phyloP scores from a whole-genome alignment of 1,140 invertebrate genomes.

The Hormaphis cornu region DNA sequence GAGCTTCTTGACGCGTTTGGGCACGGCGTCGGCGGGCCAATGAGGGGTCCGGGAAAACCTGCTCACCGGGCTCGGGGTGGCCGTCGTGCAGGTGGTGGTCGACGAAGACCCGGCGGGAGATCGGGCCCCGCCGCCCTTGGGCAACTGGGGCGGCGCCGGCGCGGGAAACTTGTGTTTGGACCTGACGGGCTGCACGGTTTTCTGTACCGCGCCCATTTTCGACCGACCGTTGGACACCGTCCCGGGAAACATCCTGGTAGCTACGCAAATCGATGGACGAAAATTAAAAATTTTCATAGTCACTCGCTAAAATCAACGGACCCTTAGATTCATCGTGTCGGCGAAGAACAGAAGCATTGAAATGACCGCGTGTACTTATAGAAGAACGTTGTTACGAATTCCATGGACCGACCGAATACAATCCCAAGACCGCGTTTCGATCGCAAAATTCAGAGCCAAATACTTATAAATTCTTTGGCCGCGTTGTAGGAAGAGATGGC shows the following conservation, averaged over 20 bases:
- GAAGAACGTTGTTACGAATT: no score
- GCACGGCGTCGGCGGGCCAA: constrained; percentile 51
- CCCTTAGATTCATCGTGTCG: no score
- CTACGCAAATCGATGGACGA: background rate
- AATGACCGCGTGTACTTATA: no score
- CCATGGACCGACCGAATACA: no score
- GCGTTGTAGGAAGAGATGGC: no score
- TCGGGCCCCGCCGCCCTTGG: constrained; percentile 43
- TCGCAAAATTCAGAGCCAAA: no score
- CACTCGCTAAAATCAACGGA: no score
- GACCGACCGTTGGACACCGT: constrained; percentile 39
- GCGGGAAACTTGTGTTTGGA: constrained; percentile 44
- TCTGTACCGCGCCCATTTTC: constrained; percentile 38
- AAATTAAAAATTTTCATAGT: background rate
- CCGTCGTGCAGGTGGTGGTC: constrained; percentile 14
- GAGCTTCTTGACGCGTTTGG: constrained; percentile 58
- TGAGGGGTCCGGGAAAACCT: constrained; percentile 37
- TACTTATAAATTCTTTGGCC: no score
- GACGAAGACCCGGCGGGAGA: constrained; percentile 31
- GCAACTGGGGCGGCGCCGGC: constrained; percentile 44
- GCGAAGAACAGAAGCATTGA: no score
- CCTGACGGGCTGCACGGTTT: constrained; percentile 33
- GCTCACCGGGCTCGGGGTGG: constrained; percentile 37
- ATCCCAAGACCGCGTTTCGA: no score
- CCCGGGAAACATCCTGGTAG: constrained; percentile 27